Percentiles rank a stretch among this genome's conserved stretches.
These are phyloP conservation scores for Enteromius treurensis DNA, from an alignment of 2,797 vertebrate genomes.

Conservation along the genomic window DNA sequence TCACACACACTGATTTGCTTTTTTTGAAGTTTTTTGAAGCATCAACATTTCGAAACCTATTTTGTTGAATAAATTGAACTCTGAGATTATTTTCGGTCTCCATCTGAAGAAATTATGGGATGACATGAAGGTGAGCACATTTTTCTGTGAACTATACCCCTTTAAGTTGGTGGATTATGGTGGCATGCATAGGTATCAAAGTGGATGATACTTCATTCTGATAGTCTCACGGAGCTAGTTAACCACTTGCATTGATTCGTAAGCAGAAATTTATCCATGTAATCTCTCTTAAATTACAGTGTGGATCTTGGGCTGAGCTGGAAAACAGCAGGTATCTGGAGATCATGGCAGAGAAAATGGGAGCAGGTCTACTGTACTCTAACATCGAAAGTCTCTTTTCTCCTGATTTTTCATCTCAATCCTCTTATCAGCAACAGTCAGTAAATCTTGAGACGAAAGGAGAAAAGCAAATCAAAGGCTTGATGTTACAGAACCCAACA, in stretches of 20 bases:
- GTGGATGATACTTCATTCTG: not conserved
- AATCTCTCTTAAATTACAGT: constrained; percentile 68
- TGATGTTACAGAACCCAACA: constrained; percentile 6
- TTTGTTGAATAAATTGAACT: not conserved
- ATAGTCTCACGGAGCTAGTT: not conserved
- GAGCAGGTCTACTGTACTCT: constrained; percentile 82
- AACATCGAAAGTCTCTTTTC: constrained; percentile 86
- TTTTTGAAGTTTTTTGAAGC: not conserved
- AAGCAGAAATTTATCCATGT: not conserved
- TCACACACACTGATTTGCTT: not conserved
- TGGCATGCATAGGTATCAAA: not conserved
- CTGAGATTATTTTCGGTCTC: not conserved
- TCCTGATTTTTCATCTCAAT: constrained; percentile 68
- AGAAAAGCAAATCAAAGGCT: constrained; percentile 1
- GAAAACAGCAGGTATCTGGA: constrained; percentile 67
- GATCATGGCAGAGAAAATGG: constrained; percentile 79
- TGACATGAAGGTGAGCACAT: not conserved
- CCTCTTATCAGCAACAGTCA: not conserved
- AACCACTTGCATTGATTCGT: not conserved
- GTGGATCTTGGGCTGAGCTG: constrained; percentile 67
- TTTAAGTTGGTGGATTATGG: not conserved
- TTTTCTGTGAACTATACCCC: not conserved
- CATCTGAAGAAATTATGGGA: not conserved
- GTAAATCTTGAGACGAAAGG: not conserved
- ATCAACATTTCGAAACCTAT: not conserved